Evolutionary conservation across 2,888 invertebrate genomes (phyloP), one percentile per base, ranked within the genome.

Genomic region (Apamea anceps): DNA sequence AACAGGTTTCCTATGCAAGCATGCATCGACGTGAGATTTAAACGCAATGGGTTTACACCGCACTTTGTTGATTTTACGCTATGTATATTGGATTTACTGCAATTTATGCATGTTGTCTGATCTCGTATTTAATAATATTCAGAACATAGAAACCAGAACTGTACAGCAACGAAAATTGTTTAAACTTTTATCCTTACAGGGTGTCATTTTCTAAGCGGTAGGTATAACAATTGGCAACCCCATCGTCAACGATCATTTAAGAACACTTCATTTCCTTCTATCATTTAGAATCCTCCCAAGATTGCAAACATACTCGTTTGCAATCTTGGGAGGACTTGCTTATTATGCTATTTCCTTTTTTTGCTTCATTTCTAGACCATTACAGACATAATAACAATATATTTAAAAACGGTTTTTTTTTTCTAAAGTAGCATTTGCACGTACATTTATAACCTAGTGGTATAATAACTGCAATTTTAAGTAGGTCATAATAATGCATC

Each of bases 391-490:
- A 84, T 62, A 72, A 65, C 67, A 65, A 68, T 76, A 71, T 42
- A 60, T 63, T 67, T 63, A 67, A 79, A 87, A 45, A 54, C 21
- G n/a, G 70, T 62, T 77, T 62, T 48, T 3, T 37, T 71, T 70
- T 75, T 71, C 45, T 60, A 42, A 65, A 81, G 51, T 67, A 75
- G 21, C 15, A 57, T 42, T 54, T 63, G 51, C 28, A 45, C 42
- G 51, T 70, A 51, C 51, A 62, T 70, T 86, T 65, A 75, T 63
- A 76, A 65, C 70, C 65, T 73, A 81, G 76, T 75, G 15, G 15
- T n/a, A 15, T 87, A 78, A 85, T 87, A 80, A 82, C 86, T 82
- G 74, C 82, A 79, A 75, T 88, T 85, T 67, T 42, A 80, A 77
- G 54, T 79, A 81, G 75, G 77, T 78, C 85, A 75, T 84, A 75